These are phyloP conservation scores for Xerus inauris DNA, from an alignment of 2,113 vertebrate genomes.

Conservation along the genomic window DNA sequence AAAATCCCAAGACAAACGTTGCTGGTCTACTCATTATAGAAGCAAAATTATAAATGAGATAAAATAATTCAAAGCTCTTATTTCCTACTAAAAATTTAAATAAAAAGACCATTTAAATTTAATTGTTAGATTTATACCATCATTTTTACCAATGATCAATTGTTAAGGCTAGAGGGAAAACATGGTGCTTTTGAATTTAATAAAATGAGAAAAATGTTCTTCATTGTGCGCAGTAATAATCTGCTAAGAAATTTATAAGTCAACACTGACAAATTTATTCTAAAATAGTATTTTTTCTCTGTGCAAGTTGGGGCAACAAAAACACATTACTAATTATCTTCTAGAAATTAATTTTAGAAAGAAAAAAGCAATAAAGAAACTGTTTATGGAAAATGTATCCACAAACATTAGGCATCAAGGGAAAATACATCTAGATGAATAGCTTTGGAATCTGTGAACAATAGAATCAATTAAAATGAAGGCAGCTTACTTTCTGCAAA, in stretches of 20 bases:
- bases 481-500: slow-evolving; percentile 93
- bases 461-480: slow-evolving; percentile 72
- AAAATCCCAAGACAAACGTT: neutral
- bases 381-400: slow-evolving; percentile 59
- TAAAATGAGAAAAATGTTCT: slow-evolving; percentile 71
- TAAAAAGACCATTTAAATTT: slow-evolving; percentile 66
- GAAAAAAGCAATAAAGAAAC: slow-evolving; percentile 64
- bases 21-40: neutral
- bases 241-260: slow-evolving; percentile 61
- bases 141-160: slow-evolving; percentile 55
- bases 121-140: slow-evolving; percentile 38
- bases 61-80: slow-evolving; percentile 34
- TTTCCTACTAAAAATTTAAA: slow-evolving; percentile 54
- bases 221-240: slow-evolving; percentile 50
- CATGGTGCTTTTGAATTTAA: slow-evolving; percentile 47
- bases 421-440: slow-evolving; percentile 62
- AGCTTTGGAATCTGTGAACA: slow-evolving; percentile 65
- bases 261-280: slow-evolving; percentile 65
- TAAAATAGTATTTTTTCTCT: slow-evolving; percentile 62
- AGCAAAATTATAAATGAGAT: slow-evolving; percentile 12
- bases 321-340: slow-evolving; percentile 70
- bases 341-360: slow-evolving; percentile 76
- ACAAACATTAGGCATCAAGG: slow-evolving; percentile 60
- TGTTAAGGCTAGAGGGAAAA: slow-evolving; percentile 53
- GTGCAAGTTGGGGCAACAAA: slow-evolving; percentile 44